phyloP scores from a whole-genome alignment of 1,140 invertebrate genomes.

The Drosophila virilis region DNA sequence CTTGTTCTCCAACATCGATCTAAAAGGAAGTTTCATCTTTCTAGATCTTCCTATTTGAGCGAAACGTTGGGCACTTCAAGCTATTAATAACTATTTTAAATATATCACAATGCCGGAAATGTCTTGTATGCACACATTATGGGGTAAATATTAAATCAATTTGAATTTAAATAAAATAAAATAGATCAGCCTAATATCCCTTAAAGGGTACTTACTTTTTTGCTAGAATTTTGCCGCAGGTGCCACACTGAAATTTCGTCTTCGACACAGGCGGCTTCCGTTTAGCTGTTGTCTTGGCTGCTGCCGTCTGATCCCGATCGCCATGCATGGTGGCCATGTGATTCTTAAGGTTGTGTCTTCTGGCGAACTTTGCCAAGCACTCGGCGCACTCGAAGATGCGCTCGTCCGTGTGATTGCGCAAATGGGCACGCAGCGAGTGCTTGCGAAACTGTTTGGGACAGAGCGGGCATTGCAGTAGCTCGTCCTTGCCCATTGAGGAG shows the following conservation, averaged over 20 bases:
- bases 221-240: constrained; percentile 87
- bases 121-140: no score
- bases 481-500: constrained; percentile 75
- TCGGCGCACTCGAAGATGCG: constrained; percentile 88
- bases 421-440: constrained; percentile 88
- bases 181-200: background rate
- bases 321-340: constrained; percentile 85
- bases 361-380: constrained; percentile 88
- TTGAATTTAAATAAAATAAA: background rate
- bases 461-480: constrained; percentile 87
- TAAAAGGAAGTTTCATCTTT: no score
- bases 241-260: constrained; percentile 85
- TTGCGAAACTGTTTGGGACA: constrained; percentile 90
- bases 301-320: background rate
- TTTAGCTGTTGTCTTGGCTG: background rate
- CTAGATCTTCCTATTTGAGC: no score
- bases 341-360: constrained; percentile 86
- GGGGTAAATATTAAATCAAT: background rate
- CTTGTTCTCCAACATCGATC: no score
- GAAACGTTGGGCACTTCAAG: no score
- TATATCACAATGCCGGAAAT: no score
- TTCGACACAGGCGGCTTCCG: background rate
- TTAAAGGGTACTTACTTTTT: constrained; percentile 86
- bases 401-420: constrained; percentile 91
- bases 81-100: no score